A percentile compares a stretch with the other conserved stretches of the same genome.
These are phyloP conservation scores for Tridacna gigas DNA, from an alignment of 2,888 invertebrate species.

Conservation along the genomic window DNA sequence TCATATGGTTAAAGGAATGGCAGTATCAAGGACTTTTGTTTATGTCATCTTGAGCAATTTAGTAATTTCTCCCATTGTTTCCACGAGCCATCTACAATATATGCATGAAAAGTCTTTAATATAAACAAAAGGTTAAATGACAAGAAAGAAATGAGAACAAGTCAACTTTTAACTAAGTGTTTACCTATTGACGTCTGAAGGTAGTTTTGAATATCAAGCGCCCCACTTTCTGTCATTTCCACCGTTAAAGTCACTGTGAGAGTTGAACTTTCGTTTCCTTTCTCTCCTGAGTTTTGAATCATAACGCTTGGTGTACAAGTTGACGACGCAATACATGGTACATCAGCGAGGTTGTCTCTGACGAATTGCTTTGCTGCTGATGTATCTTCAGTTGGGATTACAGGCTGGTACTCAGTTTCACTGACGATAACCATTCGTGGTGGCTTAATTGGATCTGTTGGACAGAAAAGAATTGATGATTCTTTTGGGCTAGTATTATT, in stretches of 20 bases:
- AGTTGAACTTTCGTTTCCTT: background rate
- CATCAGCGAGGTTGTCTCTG: background rate
- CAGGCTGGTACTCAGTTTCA: background rate
- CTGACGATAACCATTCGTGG: background rate
- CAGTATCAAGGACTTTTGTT: too few species aligned
- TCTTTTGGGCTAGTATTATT: too few species aligned
- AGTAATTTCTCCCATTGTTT: too few species aligned
- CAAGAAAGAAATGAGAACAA: too few species aligned
- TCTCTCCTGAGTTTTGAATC: background rate
- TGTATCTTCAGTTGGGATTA: background rate
- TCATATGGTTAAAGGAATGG: too few species aligned
- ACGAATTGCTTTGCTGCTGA: background rate
- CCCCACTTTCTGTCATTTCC: background rate
- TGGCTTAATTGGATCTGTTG: background rate
- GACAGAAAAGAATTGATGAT: too few species aligned
- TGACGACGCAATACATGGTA: background rate
- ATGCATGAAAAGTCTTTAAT: too few species aligned
- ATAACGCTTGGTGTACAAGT: background rate
- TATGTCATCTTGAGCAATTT: too few species aligned
- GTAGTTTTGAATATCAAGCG: constrained; percentile 22
- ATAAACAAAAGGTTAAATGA: too few species aligned
- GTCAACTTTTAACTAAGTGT: too few species aligned
- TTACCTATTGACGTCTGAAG: constrained; percentile 8
- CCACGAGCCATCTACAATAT: too few species aligned
- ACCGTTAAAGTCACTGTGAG: background rate